Evolutionary conservation across 1,140 invertebrate genomes (phyloP).

Genomic region (Drusus annulatus): DNA sequence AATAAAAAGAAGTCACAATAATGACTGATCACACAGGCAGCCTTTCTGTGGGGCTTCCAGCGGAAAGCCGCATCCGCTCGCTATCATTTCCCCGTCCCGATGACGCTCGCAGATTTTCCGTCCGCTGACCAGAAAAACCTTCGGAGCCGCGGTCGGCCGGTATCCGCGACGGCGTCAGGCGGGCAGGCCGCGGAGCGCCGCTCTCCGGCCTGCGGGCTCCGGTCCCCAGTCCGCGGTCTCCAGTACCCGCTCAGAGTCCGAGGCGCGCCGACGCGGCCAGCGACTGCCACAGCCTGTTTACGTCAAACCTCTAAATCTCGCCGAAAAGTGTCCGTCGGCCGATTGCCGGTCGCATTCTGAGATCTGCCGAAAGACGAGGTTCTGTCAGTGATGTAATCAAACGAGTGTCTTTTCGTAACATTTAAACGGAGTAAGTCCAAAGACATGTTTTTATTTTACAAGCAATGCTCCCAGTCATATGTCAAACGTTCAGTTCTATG

Average conservation of each 20-base stretch:
- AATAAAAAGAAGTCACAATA: no score
- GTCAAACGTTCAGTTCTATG: constrained; percentile 18
- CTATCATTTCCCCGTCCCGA: constrained; percentile 22
- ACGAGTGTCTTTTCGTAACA: constrained; percentile 42
- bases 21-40: no score
- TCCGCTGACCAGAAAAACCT: neutral
- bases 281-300: neutral
- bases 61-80: constrained; percentile 13
- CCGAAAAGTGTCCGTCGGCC: constrained; percentile 10
- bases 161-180: neutral
- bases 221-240: neutral
- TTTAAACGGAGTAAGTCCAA: constrained; percentile 39
- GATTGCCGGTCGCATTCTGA: constrained; percentile 19
- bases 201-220: neutral
- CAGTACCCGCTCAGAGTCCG: constrained; percentile 18
- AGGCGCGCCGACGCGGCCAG: neutral
- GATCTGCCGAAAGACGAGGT: constrained; percentile 28
- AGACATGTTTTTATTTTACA: constrained; percentile 43
- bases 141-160: neutral
- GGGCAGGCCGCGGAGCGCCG: neutral
- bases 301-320: neutral
- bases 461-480: constrained; percentile 34
- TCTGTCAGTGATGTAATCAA: constrained; percentile 44
- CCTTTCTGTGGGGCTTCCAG: no score
- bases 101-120: constrained; percentile 23